Conservation (phyloP, 2,797 vertebrate species). For the Enteromius trimaculatus region DNA sequence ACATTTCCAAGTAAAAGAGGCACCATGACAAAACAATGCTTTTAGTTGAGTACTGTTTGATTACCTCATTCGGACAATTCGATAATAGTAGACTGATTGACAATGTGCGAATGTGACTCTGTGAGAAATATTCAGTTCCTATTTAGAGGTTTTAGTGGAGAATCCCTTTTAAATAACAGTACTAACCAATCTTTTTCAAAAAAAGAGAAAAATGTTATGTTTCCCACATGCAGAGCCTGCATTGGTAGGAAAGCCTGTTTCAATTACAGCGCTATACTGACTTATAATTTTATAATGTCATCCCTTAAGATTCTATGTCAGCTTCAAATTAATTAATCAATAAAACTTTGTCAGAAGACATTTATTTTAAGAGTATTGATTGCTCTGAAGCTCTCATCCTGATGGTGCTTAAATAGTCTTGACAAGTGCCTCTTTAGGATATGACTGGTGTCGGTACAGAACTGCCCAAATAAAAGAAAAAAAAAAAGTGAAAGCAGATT, state of each 20-base stretch:
- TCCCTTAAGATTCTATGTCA: not conserved
- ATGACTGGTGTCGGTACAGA: not conserved
- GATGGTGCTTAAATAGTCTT: not conserved
- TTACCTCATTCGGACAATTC: constrained; percentile 10
- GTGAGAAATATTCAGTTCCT: not conserved
- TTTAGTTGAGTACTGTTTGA: not conserved
- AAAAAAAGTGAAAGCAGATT: not conserved
- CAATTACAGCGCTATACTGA: not conserved
- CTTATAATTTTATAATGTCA: not conserved
- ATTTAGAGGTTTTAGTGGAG: not conserved
- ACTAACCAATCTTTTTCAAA: not conserved
- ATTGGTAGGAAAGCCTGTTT: not conserved
- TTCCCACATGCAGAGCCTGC: not conserved
- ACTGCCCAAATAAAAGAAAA: not conserved
- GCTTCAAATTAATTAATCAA: not conserved
- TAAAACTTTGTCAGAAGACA: not conserved
- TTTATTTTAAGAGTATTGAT: not conserved
- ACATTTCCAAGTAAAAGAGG: constrained; percentile 5
- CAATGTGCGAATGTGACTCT: not conserved
- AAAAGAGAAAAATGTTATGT: not conserved
- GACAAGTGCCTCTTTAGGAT: not conserved
- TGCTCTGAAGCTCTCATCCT: not conserved
- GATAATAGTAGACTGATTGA: not conserved
- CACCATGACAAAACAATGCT: not conserved
- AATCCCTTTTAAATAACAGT: constrained; percentile 5